phyloP scores from a whole-genome alignment of 2,888 invertebrate genomes.

The Limnephilus rhombicus region DNA sequence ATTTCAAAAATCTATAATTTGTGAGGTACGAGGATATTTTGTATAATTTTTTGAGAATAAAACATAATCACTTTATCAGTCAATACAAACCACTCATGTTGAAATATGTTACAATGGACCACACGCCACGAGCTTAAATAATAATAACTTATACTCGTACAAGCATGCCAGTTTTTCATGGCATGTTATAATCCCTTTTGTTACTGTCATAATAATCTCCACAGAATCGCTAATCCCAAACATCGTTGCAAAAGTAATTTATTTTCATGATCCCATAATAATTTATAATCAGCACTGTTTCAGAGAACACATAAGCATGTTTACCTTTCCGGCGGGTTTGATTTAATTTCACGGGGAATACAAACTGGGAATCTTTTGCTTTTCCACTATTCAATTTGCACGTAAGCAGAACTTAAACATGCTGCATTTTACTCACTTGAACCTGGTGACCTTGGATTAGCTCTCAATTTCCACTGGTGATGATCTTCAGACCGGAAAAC shows the following conservation, averaged over 20 bases:
- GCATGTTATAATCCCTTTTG: neutral
- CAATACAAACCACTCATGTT: neutral
- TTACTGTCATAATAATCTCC: neutral
- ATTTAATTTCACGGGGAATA: neutral
- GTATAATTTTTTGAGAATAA: no score
- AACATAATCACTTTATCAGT: neutral
- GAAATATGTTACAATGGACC: neutral
- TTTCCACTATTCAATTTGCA: neutral
- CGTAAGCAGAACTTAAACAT: neutral
- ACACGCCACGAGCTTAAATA: neutral
- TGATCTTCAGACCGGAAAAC: neutral
- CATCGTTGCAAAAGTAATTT: constrained; percentile 1
- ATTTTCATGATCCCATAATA: neutral
- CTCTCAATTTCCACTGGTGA: neutral
- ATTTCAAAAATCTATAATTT: no score
- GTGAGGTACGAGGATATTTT: no score
- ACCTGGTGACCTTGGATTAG: neutral
- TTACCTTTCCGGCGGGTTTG: neutral
- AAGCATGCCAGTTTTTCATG: neutral
- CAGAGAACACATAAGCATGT: neutral
- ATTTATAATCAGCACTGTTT: constrained; percentile 1
- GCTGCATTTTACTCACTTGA: constrained; percentile 1
- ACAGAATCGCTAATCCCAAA: neutral
- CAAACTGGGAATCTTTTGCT: neutral
- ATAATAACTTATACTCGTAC: neutral